Evolutionary conservation across 53 echinoderm and acorn worm genomes (phyloP), one percentile per base, ranked within the genome.

Genomic region (Holothuria scabra): DNA sequence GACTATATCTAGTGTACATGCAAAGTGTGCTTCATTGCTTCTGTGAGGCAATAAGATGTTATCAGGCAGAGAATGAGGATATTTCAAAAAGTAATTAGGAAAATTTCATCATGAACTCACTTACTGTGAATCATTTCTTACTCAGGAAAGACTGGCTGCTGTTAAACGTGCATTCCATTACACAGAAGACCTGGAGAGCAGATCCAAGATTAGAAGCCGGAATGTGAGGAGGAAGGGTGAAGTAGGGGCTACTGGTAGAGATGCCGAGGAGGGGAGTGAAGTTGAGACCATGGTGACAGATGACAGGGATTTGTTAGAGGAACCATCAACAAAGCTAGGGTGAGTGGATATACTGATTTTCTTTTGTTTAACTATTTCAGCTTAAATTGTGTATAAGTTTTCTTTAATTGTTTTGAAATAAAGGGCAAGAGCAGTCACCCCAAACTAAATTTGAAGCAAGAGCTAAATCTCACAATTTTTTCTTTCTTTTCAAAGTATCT

Each of bases 91-190:
- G n/a, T n/a, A n/a, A n/a, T n/a, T n/a, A n/a, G n/a, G n/a, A n/a
- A n/a, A n/a, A n/a, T n/a, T n/a, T n/a, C n/a, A n/a, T n/a, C n/a
- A n/a, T n/a, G n/a, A n/a, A n/a, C n/a, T n/a, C n/a, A n/a, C n/a
- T n/a, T n/a, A n/a, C n/a, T n/a, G n/a, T n/a, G n/a, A n/a, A n/a
- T n/a, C n/a, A n/a, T 23, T 31, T 31, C 4, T 65, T 22, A 59
- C 25, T 0, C 30, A 95, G 95, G 95, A 95, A 80, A 86, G 91
- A 35, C 59, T 95, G 5, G 72, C 80, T 20, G 56, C 84, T 20
- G 68, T 95, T 55, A 95, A 93, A 78, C 90, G 95, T 23, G 91
- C 93, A 1, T 88, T 90, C 83, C 80, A 90, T 57, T 95, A 91
- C 80, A 84, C 83, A 38, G 95, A 95, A 6, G 89, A 89, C 38